Conservation (phyloP, 2,888 invertebrate genomes). For the Parnassius smintheus region DNA sequence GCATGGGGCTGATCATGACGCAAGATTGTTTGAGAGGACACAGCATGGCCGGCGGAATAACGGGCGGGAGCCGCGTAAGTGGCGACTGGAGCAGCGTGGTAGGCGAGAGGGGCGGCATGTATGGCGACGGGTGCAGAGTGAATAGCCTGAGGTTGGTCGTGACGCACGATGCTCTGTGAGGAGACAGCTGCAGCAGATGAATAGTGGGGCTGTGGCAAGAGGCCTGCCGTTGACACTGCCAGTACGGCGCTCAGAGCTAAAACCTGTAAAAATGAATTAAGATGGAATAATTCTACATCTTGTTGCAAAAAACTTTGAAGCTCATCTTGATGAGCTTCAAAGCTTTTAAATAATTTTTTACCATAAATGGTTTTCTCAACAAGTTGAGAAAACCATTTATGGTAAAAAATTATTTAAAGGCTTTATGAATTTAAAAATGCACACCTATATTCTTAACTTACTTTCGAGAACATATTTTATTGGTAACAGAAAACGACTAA, state of each 20-base stretch:
- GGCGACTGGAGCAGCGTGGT: constrained; percentile 40
- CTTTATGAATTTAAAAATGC: too few species aligned
- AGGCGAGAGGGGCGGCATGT: constrained; percentile 43
- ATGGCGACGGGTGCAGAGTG: constrained; percentile 37
- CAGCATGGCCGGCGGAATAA: constrained; percentile 52
- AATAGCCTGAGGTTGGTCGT: constrained; percentile 40
- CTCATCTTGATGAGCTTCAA: too few species aligned
- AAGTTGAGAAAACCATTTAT: too few species aligned
- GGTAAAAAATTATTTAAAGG: too few species aligned
- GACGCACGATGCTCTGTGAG: constrained; percentile 61
- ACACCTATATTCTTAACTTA: background rate
- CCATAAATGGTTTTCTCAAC: too few species aligned
- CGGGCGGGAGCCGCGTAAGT: constrained; percentile 52
- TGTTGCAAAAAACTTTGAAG: background rate
- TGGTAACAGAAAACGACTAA: constrained; percentile 47
- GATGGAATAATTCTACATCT: background rate
- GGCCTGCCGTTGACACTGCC: constrained; percentile 58
- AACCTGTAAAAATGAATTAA: constrained; percentile 44
- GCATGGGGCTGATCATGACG: constrained; percentile 58
- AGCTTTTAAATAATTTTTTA: too few species aligned
- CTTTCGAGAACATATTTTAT: constrained; percentile 67
- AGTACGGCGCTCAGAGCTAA: constrained; percentile 60
- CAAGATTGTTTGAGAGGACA: constrained; percentile 62
- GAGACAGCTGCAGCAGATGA: constrained; percentile 61
- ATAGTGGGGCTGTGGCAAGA: constrained; percentile 59